Evolutionary conservation across 2,113 vertebrate genomes (phyloP), one percentile per base, ranked within the genome.

Genomic region (Heloderma charlesbogerti): DNA sequence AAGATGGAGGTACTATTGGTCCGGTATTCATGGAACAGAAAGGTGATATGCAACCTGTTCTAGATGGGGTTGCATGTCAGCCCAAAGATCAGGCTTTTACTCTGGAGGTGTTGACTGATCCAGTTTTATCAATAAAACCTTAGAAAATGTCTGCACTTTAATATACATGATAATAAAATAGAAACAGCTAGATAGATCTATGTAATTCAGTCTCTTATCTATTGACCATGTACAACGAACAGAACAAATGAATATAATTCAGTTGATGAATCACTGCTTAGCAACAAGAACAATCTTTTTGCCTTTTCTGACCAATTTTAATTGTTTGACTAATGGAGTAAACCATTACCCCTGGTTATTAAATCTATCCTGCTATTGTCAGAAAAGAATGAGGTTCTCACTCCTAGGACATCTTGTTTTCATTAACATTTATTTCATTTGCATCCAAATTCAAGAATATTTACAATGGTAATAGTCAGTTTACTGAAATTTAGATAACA

Each of bases 381-480:
- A 57, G 74, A 71, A 67, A 86, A 86, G 74, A 79, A 86, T 48
- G 45, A 80, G n/a, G 63, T 67, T 80, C 79, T 71, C 34, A 31
- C 60, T 71, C n/a, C 67, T 25, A 71, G 75, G 84, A 86, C 63
- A 80, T 86, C 84, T 86, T 78, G 75, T 66, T 25, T 86, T 40
- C 79, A 9, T 69, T 93, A 93, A 89, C 89, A 82, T 92, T 93
- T 87, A 90, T 93, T 86, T 34, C 88, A 88, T 93, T 96, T 92
- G 89, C 57, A 84, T 93, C 84, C 88, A 91, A 93, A 93, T 93
- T 92, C 95, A 95, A 95, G 92, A 25, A 6, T 92, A 91, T 94
- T 95, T 93, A 92, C 45, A 54, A 34, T 79, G 83, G 75, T 54
- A 79, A 86, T 86, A 86, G 63, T n/a, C 71, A 86, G 71, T 90